phyloP scores from a whole-genome alignment of 1,140 invertebrate genomes.

The Drosophila fuyamai region DNA sequence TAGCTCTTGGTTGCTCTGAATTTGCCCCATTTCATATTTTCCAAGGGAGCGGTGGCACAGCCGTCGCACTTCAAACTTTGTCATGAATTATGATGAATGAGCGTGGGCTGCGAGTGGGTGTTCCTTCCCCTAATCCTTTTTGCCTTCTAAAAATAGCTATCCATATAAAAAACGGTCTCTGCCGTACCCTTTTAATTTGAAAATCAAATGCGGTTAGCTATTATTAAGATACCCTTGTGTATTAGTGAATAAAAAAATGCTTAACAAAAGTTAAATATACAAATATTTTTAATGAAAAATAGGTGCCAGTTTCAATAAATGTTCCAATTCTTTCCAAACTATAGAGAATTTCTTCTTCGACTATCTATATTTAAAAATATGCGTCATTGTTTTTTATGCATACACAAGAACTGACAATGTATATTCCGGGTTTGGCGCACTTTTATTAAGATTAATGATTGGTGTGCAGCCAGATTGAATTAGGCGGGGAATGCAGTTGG shows the following conservation, averaged over 20 bases:
- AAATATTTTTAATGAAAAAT: too few species aligned
- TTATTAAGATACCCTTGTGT: not conserved
- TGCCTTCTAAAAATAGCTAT: not conserved
- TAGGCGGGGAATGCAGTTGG: slow-evolving; percentile 51
- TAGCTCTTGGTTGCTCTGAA: slow-evolving; percentile 19
- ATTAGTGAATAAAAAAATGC: not conserved
- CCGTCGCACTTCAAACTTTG: slow-evolving; percentile 80
- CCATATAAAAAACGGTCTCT: slow-evolving; percentile 14
- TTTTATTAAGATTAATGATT: slow-evolving; percentile 82
- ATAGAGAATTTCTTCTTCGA: not conserved
- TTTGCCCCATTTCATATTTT: not conserved
- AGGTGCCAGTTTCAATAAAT: too few species aligned
- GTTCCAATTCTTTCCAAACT: too few species aligned
- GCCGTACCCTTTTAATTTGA: slow-evolving; percentile 74
- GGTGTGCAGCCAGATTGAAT: slow-evolving; percentile 57
- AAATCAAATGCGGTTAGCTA: slow-evolving; percentile 39
- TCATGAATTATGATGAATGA: slow-evolving; percentile 83
- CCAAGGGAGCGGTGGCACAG: slow-evolving; percentile 47
- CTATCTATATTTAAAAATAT: not conserved
- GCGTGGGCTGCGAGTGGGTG: slow-evolving; percentile 24
- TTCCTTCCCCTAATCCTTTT: slow-evolving; percentile 1
- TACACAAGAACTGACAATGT: slow-evolving; percentile 43
- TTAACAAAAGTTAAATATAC: not conserved
- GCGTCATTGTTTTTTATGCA: slow-evolving; percentile 33
- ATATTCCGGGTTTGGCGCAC: slow-evolving; percentile 30